These are phyloP conservation scores for Drosophila mimica DNA, from an alignment of 2,888 invertebrate genomes.

Conservation along the genomic window DNA sequence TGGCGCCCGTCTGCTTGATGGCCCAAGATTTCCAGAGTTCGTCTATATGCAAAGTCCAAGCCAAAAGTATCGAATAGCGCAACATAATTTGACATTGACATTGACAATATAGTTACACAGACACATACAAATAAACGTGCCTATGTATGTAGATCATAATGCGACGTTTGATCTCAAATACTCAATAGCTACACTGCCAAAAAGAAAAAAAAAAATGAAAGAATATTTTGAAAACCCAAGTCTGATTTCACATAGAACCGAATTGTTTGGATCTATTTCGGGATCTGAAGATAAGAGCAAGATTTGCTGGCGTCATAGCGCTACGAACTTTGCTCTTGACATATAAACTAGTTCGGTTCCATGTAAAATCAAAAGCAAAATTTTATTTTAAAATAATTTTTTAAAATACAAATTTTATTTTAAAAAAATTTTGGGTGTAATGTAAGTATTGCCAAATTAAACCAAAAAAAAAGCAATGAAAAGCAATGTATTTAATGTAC, in stretches of 20 bases:
- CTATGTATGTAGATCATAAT: slow-evolving; percentile 46
- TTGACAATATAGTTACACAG: slow-evolving; percentile 33
- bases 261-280: slow-evolving; percentile 46
- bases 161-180: slow-evolving; percentile 47
- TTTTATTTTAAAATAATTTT: slow-evolving; percentile 84
- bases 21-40: slow-evolving; percentile 40
- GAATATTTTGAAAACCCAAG: slow-evolving; percentile 65
- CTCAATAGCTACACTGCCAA: slow-evolving; percentile 27
- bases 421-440: slow-evolving; percentile 85
- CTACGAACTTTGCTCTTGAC: slow-evolving; percentile 22
- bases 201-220: slow-evolving; percentile 1
- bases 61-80: slow-evolving; percentile 44
- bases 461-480: slow-evolving; percentile 43
- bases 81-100: slow-evolving; percentile 27
- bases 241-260: slow-evolving; percentile 81
- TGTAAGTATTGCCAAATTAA: slow-evolving; percentile 81
- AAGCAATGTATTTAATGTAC: slow-evolving; percentile 70
- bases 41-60: slow-evolving; percentile 66
- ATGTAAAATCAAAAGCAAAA: slow-evolving; percentile 83
- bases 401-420: slow-evolving; percentile 85
- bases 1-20: slow-evolving; percentile 6
- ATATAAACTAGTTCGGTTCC: slow-evolving; percentile 66
- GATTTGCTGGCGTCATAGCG: slow-evolving; percentile 16
- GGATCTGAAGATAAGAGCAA: slow-evolving; percentile 41
- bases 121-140: slow-evolving; percentile 9